Base-by-base conservation (phyloP, 2,888 invertebrate species). In the Cephus rjabovi region DNA sequence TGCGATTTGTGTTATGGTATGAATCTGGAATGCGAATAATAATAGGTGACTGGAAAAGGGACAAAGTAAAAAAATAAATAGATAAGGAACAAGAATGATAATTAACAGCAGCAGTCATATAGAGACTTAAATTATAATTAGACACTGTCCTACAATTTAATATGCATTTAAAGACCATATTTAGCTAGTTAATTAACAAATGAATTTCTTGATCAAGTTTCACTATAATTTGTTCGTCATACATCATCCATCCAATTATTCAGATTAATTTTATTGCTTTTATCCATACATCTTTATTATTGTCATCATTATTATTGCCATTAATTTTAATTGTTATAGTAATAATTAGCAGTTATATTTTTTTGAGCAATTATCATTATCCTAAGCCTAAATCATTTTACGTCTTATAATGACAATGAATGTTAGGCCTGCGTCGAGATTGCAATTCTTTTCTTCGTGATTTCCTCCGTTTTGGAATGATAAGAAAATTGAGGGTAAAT, bases 91-190 rank as follows among this genome's bases (percentile, higher is more conserved):
- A 69, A 70, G 70, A 76, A 30, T 69, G 75, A 78, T 56, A 56
- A 71, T 75, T 68, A 74, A 75, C 69, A 74, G 69, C 33, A 40
- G 73, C 73, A 56, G 33, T 69, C 76, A 77, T 31, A 76, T 68
- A 79, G 78, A 75, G 34, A 77, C 78, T 76, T 76, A 77, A 75
- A 78, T 30, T 75, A 37, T 77, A 73, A 77, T 76, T 30, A 37
- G 75, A 77, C 73, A 40, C 56, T 83, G 81, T 85, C 82, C 83
- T 85, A 83, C 83, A 81, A 84, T 82, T 85, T 85, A 84, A 86
- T 79, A 80, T 85, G 85, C 86, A 86, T 86, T 86, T 86, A 84
- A 83, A 81, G 77, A 82, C 80, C 82, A 56, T 56, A 23, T 56
- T 23, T 56, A 56, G 23, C 23, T 56, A 56, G 23, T 56, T 56